phyloP scores from a whole-genome alignment of 2,888 invertebrate genomes.

The Cheilosia soror region DNA sequence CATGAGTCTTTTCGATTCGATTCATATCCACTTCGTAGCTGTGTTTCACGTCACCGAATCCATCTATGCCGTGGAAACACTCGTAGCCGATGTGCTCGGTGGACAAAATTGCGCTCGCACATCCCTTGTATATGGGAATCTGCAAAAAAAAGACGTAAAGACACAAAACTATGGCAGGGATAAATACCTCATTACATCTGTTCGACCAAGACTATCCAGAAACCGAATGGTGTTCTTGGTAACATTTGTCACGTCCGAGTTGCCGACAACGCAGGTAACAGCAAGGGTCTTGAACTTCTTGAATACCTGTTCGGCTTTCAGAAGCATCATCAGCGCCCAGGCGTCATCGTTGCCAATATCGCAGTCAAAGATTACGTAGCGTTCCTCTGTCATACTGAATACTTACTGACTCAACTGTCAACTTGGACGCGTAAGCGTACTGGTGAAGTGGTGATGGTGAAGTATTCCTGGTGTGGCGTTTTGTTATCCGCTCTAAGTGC shows the following conservation, averaged over 20 bases:
- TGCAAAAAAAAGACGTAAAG: slow-evolving; percentile 29
- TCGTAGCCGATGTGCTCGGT: slow-evolving; percentile 28
- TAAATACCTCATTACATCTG: slow-evolving; percentile 85
- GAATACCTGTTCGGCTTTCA: slow-evolving; percentile 84
- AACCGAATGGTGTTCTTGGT: slow-evolving; percentile 88
- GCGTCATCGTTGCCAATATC: slow-evolving; percentile 88
- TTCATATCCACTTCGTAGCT: slow-evolving; percentile 83
- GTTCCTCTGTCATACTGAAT: slow-evolving; percentile 61
- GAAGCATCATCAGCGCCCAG: slow-evolving; percentile 85
- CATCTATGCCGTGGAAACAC: slow-evolving; percentile 88
- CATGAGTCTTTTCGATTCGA: slow-evolving; percentile 84
- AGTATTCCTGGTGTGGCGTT: too few species aligned
- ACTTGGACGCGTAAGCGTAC: not conserved
- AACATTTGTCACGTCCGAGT: slow-evolving; percentile 88
- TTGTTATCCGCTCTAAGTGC: not conserved
- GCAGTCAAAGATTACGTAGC: slow-evolving; percentile 85
- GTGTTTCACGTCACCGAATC: slow-evolving; percentile 87
- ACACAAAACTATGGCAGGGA: not conserved
- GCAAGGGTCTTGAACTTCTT: slow-evolving; percentile 84
- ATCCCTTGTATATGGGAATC: slow-evolving; percentile 79
- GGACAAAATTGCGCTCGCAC: slow-evolving; percentile 79
- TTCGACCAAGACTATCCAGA: slow-evolving; percentile 85
- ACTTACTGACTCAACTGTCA: slow-evolving; percentile 4
- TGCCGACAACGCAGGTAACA: slow-evolving; percentile 90
- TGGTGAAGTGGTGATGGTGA: not conserved